phyloP scores from a whole-genome alignment of 2,888 invertebrate genomes.

The Drosophila conformis region DNA sequence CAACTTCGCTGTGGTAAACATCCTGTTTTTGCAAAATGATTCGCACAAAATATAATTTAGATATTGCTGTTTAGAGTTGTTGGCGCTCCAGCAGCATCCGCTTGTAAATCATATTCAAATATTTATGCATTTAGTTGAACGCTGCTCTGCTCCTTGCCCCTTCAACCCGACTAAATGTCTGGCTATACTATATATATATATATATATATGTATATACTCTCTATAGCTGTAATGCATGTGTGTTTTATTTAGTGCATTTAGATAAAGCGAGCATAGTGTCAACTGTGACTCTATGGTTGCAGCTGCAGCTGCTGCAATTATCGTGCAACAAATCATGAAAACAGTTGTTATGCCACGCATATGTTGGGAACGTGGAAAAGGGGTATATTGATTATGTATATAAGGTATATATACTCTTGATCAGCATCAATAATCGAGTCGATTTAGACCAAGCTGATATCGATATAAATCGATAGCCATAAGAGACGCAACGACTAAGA shows the following conservation, averaged over 20 bases:
- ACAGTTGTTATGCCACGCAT: conserved; percentile 29
- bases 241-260: conserved; percentile 72
- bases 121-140: conserved; percentile 60
- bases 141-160: not conserved
- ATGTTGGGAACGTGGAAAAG: no score
- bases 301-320: conserved; percentile 66
- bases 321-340: conserved; percentile 73
- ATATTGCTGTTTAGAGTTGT: conserved; percentile 38
- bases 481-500: not conserved
- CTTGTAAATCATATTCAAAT: conserved; percentile 79
- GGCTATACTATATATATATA: conserved; percentile 10
- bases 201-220: conserved; percentile 10
- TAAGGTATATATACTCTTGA: not conserved
- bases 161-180: conserved; percentile 42
- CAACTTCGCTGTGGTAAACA: conserved; percentile 46
- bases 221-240: conserved; percentile 4
- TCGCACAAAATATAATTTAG: conserved; percentile 31
- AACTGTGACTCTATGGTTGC: conserved; percentile 65
- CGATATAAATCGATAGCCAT: not conserved
- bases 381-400: not conserved
- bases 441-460: not conserved
- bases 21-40: conserved; percentile 52
- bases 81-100: conserved; percentile 44
- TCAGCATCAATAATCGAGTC: not conserved
- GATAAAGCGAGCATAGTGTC: conserved; percentile 74